Conservation (phyloP, 1,140 invertebrate species). For the Mercenaria mercenaria region DNA sequence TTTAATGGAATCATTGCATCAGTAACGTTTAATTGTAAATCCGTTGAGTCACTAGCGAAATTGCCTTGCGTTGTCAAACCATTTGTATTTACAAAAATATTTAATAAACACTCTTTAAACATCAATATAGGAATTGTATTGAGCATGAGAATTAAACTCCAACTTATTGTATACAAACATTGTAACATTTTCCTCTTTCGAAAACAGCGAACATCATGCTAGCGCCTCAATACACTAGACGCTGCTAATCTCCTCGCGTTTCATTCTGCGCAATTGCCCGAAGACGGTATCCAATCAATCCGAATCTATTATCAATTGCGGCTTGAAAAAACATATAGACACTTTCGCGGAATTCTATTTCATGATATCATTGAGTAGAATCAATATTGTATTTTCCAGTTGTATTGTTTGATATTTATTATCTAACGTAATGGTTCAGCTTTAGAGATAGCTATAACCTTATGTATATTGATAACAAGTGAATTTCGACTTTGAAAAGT, state of each 20-base stretch:
- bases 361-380: background rate
- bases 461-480: no score
- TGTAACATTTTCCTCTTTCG: constrained; percentile 42
- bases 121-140: background rate
- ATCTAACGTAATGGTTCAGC: no score
- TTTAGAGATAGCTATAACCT: no score
- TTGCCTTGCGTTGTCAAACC: background rate
- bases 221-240: background rate
- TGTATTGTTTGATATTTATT: no score
- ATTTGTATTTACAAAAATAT: background rate
- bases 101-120: background rate
- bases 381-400: background rate
- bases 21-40: background rate
- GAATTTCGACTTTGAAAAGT: no score
- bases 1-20: background rate
- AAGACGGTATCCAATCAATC: background rate
- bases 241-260: background rate
- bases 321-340: background rate
- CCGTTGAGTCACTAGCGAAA: background rate
- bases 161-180: constrained; percentile 10
- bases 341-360: background rate
- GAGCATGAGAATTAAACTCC: no score
- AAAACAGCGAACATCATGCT: background rate
- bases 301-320: constrained; percentile 27
- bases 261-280: background rate